A percentile compares a stretch with the other conserved stretches of the same genome.
Conservation (phyloP, 1,140 invertebrate species). For the Meloidogyne exigua region DNA sequence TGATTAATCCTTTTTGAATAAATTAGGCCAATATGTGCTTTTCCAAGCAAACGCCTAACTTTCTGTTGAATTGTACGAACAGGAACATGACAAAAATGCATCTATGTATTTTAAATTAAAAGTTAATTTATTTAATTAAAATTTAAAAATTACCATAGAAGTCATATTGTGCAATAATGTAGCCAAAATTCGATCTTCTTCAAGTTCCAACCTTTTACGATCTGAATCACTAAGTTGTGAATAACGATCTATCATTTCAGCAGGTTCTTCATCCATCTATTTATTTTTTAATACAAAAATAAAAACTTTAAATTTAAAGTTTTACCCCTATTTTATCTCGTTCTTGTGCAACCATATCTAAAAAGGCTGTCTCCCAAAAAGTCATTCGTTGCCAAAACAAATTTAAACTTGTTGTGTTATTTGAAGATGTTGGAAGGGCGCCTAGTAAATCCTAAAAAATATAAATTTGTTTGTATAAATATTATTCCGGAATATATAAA, state of each 20-base stretch:
- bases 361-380: constrained; percentile 98
- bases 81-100: constrained; percentile 35
- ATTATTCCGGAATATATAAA: too few relatives aligned
- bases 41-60: constrained; percentile 32
- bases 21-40: constrained; percentile 91
- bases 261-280: constrained; percentile 95
- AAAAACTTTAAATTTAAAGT: not conserved
- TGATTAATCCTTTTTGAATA: constrained; percentile 96
- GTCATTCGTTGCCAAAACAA: constrained; percentile 98
- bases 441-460: not conserved
- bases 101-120: constrained; percentile 23
- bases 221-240: constrained; percentile 88
- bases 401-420: constrained; percentile 64
- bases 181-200: constrained; percentile 91
- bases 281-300: not conserved
- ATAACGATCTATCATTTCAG: constrained; percentile 99
- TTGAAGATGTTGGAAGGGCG: constrained; percentile 28
- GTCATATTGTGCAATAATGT: constrained; percentile 94
- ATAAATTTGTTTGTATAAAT: not conserved
- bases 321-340: constrained; percentile 85
- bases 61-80: constrained; percentile 34
- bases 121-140: constrained; percentile 62
- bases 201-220: constrained; percentile 89
- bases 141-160: constrained; percentile 68
- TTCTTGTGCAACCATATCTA: constrained; percentile 97